Conservation (phyloP, 2,113 vertebrate genomes). For the Plectropomus leopardus region DNA sequence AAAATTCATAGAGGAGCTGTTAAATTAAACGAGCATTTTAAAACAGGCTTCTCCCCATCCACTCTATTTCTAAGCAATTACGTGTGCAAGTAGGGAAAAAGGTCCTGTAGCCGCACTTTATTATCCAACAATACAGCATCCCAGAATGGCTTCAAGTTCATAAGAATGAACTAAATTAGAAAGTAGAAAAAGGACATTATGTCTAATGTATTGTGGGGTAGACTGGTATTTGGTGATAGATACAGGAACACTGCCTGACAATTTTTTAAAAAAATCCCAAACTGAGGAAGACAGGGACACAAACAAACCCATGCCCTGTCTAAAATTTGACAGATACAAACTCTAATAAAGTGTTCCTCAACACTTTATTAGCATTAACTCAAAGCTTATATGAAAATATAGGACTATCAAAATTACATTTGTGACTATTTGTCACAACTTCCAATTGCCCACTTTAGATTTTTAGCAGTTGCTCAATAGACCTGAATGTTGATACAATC, state of each 20-base stretch:
- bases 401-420: background rate
- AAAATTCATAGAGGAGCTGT: constrained; percentile 1
- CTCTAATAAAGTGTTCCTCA: background rate
- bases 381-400: background rate
- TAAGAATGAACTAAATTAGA: background rate
- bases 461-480: background rate
- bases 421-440: background rate
- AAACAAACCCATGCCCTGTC: background rate
- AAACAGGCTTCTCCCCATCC: constrained; percentile 3
- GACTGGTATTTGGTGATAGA: background rate
- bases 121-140: background rate
- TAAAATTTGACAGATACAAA: background rate
- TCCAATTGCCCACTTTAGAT: background rate
- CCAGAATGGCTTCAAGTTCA: background rate
- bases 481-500: background rate
- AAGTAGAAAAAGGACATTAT: background rate
- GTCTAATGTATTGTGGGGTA: background rate
- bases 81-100: background rate
- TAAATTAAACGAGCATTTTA: constrained; percentile 6
- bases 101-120: constrained; percentile 19
- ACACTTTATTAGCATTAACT: background rate
- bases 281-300: background rate
- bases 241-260: background rate
- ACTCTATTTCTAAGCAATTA: constrained; percentile 2
- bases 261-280: background rate